Conservation (phyloP, 2,797 vertebrate species). For the Streptopelia turtur region DNA sequence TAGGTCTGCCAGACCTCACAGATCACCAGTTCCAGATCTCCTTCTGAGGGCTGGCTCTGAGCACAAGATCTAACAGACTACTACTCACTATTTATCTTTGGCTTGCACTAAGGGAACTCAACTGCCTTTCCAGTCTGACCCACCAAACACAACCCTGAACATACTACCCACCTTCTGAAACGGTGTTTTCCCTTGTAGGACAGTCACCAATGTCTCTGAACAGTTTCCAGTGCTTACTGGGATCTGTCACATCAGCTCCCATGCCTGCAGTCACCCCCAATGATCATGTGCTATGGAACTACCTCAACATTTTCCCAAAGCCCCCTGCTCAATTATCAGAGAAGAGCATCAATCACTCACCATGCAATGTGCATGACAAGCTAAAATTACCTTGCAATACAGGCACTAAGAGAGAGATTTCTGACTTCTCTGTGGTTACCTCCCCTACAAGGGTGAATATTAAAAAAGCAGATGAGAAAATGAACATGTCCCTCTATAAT, state of each 20-base stretch:
- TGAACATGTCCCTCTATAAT: accelerated
- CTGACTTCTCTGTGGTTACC: neutral
- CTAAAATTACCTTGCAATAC: neutral
- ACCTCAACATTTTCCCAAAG: neutral
- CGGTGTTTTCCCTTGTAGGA: neutral
- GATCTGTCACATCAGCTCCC: neutral
- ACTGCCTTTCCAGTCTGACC: neutral
- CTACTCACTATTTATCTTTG: neutral
- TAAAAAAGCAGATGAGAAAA: neutral
- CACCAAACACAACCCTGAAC: neutral
- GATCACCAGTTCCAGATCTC: neutral
- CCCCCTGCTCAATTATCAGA: accelerated
- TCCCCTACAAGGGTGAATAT: neutral
- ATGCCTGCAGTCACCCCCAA: neutral
- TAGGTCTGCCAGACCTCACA: neutral
- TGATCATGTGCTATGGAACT: neutral
- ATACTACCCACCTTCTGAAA: neutral
- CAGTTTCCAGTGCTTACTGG: neutral
- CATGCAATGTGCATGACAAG: accelerated
- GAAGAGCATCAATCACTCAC: neutral
- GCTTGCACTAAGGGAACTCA: neutral
- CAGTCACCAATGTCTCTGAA: neutral
- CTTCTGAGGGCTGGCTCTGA: neutral
- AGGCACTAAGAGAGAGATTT: neutral
- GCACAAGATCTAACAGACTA: neutral